These are phyloP conservation scores for Caenorhabditis japonica DNA, from an alignment of 2,888 invertebrate genomes.

Conservation along the genomic window DNA sequence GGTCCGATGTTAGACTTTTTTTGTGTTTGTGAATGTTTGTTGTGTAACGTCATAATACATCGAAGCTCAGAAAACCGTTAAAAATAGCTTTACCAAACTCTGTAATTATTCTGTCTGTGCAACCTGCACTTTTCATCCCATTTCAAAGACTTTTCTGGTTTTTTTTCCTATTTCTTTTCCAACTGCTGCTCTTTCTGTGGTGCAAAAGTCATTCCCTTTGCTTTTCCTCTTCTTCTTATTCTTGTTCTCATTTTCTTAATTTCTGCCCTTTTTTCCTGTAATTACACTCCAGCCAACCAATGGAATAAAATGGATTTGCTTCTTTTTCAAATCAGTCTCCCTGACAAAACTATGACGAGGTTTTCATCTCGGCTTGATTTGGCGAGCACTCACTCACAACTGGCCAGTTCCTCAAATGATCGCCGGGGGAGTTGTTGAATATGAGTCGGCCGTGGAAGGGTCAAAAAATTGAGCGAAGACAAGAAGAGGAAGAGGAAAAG, in stretches of 20 bases:
- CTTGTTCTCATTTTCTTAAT: background rate
- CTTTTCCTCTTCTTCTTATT: too few relatives aligned
- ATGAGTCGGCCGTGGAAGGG: slow-evolving; percentile 34
- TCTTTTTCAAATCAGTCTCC: too few relatives aligned
- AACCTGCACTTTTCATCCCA: background rate
- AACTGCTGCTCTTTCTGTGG: background rate
- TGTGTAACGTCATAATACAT: background rate
- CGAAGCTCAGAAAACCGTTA: background rate
- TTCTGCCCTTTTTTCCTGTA: too few relatives aligned
- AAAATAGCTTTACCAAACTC: background rate
- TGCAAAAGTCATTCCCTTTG: background rate
- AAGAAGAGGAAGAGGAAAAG: slow-evolving; percentile 10
- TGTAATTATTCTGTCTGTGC: too few relatives aligned
- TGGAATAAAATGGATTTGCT: too few relatives aligned
- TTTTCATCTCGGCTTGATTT: background rate
- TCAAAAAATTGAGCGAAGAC: background rate
- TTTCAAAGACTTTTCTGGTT: background rate
- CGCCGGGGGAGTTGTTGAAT: slow-evolving; percentile 59
- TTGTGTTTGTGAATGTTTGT: background rate
- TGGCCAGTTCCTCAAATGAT: slow-evolving; percentile 28
- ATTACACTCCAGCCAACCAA: too few relatives aligned
- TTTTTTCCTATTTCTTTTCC: background rate
- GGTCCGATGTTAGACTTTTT: slow-evolving; percentile 20
- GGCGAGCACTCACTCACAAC: background rate
- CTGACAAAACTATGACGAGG: too few relatives aligned